phyloP scores from a whole-genome alignment of 1,140 invertebrate species.

The Lepidurus packardi region DNA sequence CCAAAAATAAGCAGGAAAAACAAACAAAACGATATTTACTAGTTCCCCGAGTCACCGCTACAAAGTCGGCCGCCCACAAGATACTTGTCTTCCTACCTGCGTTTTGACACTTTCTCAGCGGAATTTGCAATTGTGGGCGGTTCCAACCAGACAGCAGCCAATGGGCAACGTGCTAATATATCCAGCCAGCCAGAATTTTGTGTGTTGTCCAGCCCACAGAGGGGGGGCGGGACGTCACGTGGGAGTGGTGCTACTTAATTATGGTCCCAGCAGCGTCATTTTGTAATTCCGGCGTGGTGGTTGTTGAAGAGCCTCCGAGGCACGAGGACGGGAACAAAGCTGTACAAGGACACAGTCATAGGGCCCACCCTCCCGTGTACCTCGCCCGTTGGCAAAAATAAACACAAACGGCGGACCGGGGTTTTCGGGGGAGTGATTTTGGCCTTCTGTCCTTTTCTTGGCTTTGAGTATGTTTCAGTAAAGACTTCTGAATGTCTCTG shows the following conservation, averaged over 20 bases:
- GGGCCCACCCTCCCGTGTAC: not conserved
- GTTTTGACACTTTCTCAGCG: not conserved
- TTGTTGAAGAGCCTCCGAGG: conserved; percentile 8
- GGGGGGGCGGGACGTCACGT: not conserved
- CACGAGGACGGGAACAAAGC: conserved; percentile 20
- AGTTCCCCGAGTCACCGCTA: conserved; percentile 11
- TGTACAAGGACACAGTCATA: not conserved
- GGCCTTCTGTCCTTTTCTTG: not conserved
- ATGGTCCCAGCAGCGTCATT: not conserved
- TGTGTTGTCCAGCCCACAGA: not conserved
- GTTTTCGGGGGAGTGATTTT: not conserved
- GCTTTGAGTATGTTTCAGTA: conserved; percentile 13
- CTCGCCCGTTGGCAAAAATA: not conserved
- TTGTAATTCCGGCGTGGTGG: not conserved
- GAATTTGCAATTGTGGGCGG: conserved; percentile 12
- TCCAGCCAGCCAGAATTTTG: conserved; percentile 7
- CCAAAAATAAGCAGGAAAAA: not conserved
- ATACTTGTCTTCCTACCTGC: conserved; percentile 3
- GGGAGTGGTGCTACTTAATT: not conserved
- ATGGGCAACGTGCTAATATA: conserved; percentile 10
- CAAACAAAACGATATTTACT: conserved; percentile 25
- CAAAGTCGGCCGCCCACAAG: conserved; percentile 14
- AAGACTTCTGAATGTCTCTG: not conserved
- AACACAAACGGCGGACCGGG: not conserved
- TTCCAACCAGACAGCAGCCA: conserved; percentile 16